These are phyloP conservation scores for Drosophila affinis DNA, from an alignment of 2,888 invertebrate genomes.

Conservation along the genomic window DNA sequence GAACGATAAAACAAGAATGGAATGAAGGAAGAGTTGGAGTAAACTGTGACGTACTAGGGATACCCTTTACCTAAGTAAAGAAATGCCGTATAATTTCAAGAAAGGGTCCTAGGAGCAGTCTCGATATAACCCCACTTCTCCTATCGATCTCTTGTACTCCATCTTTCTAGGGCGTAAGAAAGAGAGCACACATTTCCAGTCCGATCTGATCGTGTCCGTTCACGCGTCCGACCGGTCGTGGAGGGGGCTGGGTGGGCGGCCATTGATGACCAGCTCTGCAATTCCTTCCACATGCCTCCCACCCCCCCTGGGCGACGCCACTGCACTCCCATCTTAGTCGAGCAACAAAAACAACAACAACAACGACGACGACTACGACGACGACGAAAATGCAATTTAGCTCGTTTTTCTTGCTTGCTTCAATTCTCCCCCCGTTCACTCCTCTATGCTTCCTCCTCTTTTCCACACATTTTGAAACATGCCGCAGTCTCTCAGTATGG, in stretches of 20 bases:
- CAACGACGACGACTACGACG: conserved; percentile 20
- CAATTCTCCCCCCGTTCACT: conserved; percentile 52
- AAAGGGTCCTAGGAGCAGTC: not conserved
- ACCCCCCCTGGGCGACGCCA: conserved; percentile 51
- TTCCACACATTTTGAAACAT: conserved; percentile 47
- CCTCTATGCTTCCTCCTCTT: conserved; percentile 46
- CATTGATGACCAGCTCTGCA: conserved; percentile 30
- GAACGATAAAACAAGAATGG: conserved; percentile 74
- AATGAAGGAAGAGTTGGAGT: conserved; percentile 22
- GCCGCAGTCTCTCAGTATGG: conserved; percentile 1
- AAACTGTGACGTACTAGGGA: conserved; percentile 4
- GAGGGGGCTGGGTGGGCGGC: not conserved
- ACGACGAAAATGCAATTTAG: conserved; percentile 78
- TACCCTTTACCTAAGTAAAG: conserved; percentile 8
- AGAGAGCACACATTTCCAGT: not conserved
- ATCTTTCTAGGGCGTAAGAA: not conserved
- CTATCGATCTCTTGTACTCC: not conserved
- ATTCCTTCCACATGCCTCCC: not conserved
- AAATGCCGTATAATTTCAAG: too few relatives aligned
- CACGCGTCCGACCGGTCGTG: not conserved
- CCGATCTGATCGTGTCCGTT: not conserved
- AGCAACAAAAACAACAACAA: conserved; percentile 59
- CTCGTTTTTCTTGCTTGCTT: conserved; percentile 79
- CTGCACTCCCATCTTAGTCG: conserved; percentile 53
- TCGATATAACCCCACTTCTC: not conserved